These are phyloP conservation scores for Smittia sp. DNA, from an alignment of 2,888 invertebrate genomes.

Conservation along the genomic window DNA sequence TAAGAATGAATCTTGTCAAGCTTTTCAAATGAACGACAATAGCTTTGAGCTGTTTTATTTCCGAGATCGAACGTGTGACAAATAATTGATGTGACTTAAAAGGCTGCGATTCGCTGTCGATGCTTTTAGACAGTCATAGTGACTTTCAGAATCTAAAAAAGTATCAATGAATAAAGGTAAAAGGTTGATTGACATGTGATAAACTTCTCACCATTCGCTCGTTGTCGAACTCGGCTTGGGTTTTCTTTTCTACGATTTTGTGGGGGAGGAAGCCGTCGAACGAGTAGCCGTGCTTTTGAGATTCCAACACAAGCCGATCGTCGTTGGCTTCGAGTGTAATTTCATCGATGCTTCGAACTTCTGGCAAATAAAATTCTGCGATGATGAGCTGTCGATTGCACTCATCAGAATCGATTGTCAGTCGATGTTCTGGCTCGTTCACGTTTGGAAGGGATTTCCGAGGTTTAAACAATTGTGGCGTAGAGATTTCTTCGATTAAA, in stretches of 20 bases:
- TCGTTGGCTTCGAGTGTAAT: conserved; percentile 69
- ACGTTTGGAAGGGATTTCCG: conserved; percentile 46
- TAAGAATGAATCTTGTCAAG: no score
- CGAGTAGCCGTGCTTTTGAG: conserved; percentile 58
- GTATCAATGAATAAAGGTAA: conserved; percentile 15
- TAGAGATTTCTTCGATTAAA: conserved; percentile 62
- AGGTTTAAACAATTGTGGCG: not conserved
- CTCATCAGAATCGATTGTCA: conserved; percentile 59
- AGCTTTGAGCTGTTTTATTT: no score
- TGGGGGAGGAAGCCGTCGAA: conserved; percentile 71
- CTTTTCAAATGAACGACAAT: no score
- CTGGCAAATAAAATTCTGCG: conserved; percentile 52
- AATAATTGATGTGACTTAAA: no score
- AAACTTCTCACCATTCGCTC: conserved; percentile 54
- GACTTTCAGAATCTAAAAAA: conserved; percentile 50
- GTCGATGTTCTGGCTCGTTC: conserved; percentile 58
- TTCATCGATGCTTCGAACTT: conserved; percentile 54
- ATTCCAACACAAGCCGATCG: conserved; percentile 69
- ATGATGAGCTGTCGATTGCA: conserved; percentile 48
- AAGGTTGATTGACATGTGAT: not conserved
- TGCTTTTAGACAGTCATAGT: conserved; percentile 45
- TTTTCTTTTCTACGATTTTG: conserved; percentile 60
- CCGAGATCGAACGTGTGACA: no score
- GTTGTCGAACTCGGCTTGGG: conserved; percentile 57
- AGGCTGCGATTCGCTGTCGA: no score